Percentiles rank a stretch among this genome's conserved stretches.
phyloP scores from a whole-genome alignment of 2,113 vertebrate genomes.

The Halichoerus grypus region DNA sequence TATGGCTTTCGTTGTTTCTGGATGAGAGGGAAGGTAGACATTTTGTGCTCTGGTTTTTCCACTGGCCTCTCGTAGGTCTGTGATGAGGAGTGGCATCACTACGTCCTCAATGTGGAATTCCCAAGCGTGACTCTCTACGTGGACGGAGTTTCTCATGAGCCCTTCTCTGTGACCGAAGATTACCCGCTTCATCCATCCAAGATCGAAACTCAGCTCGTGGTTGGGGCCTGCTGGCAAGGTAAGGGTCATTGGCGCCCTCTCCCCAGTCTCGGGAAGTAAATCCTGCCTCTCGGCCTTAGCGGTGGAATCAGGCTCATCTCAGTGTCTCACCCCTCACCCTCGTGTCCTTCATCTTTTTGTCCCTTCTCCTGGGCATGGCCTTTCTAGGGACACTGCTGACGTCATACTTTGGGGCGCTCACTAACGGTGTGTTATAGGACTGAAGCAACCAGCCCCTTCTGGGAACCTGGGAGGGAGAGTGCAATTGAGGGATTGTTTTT shows the following conservation, averaged over 20 bases:
- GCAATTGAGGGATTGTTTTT: neutral
- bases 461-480: neutral
- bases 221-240: slow-evolving; percentile 99
- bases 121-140: slow-evolving; percentile 94
- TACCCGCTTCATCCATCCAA: slow-evolving; percentile 95
- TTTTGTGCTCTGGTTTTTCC: neutral
- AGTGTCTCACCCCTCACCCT: accelerated
- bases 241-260: neutral
- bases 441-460: accelerated
- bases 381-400: neutral
- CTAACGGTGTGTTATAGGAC: too few relatives aligned
- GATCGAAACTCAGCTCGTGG: slow-evolving; percentile 95
- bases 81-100: slow-evolving; percentile 99
- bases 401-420: accelerated
- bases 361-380: neutral
- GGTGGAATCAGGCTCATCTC: neutral
- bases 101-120: slow-evolving; percentile 95
- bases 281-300: accelerated
- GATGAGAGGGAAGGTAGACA: neutral
- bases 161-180: slow-evolving; percentile 97
- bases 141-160: slow-evolving; percentile 94
- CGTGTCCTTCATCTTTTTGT: accelerated
- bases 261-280: accelerated
- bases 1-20: accelerated
- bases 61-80: slow-evolving; percentile 89